Base-by-base conservation (phyloP, 2,113 vertebrate genomes). In the Neotoma lepida region DNA sequence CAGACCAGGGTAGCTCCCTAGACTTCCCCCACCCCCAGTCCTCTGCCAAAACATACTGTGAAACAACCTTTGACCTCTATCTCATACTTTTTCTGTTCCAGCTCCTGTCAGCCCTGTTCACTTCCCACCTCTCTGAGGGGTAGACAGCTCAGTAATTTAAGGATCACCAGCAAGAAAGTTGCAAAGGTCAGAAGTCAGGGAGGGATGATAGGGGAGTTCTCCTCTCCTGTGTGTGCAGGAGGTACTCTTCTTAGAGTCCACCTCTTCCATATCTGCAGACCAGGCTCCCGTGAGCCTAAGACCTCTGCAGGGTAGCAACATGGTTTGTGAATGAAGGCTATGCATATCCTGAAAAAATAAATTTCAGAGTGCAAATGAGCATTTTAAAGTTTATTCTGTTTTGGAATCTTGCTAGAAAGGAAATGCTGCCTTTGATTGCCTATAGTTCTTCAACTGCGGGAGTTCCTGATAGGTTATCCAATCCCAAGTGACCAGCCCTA, bases 141-240 rank as follows among this genome's bases (percentile, higher is more conserved):
- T 96, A 96, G 98, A 98, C 97, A 24, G 88, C 58, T 97, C 93
- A 84, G 96, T 97, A 96, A 98, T 97, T 94, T 96, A 96, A 97
- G 96, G 97, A 96, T 98, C 97, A 96, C 89, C 51, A 74, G 68
- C 87, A 96, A 96, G 96, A 97, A 98, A 97, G 80, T 96, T 81
- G 93, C 96, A 2, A 0, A 96, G 98, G 97, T 96, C 97, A 98
- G 90, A 96, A 96, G 97, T 95, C 97, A 97, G 95, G 0, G 78
- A 91, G 86, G 94, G 91, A 70, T 46, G 89, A 26, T 91, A 90
- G 39, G 97, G 93, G 94, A 96, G 97, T 97, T 96, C 90, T 94
- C 94, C 86, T 33, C 66, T 49, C 74, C 87, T 63, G 88, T 46
- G 81, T 76, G 88, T 54, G 76, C 81, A 77, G 24, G 94, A 96